A percentile compares a stretch with the other conserved stretches of the same genome.
Evolutionary conservation across 1,140 invertebrate species (phyloP).

Genomic region (Megathymus violae): DNA sequence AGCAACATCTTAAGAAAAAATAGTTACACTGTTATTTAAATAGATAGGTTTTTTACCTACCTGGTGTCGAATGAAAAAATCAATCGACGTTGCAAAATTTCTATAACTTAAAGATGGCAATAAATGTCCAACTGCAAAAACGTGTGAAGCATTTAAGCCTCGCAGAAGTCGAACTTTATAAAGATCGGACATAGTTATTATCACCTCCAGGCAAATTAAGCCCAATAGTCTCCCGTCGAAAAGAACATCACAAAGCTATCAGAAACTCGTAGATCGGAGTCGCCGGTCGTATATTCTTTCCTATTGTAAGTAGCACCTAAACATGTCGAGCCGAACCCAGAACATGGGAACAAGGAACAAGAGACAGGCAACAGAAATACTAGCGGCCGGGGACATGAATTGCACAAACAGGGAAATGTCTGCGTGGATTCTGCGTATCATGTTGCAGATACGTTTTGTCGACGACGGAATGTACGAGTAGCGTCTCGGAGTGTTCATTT

Average conservation of each 20-base stretch:
- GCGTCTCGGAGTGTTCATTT: not conserved
- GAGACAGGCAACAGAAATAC: constrained; percentile 16
- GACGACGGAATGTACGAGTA: not conserved
- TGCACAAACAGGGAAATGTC: constrained; percentile 12
- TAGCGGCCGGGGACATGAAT: constrained; percentile 9
- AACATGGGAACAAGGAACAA: constrained; percentile 13
- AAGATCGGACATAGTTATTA: no score
- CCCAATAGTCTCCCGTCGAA: no score
- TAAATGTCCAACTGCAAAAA: no score
- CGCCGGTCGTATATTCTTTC: constrained; percentile 14
- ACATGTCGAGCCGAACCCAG: not conserved
- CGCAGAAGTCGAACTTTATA: no score
- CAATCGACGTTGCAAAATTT: no score
- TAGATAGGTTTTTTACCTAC: no score
- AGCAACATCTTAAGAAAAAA: no score
- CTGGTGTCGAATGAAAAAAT: no score
- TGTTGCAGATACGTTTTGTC: not conserved
- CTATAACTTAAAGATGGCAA: no score
- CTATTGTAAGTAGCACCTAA: not conserved
- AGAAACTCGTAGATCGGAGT: constrained; percentile 1
- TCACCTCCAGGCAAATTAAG: no score
- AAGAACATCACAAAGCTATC: not conserved
- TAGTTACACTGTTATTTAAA: no score
- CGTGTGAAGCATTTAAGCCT: no score
- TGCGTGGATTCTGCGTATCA: constrained; percentile 8